Conservation (phyloP, 2,797 vertebrate genomes). For the Melanotaenia pygmaea region DNA sequence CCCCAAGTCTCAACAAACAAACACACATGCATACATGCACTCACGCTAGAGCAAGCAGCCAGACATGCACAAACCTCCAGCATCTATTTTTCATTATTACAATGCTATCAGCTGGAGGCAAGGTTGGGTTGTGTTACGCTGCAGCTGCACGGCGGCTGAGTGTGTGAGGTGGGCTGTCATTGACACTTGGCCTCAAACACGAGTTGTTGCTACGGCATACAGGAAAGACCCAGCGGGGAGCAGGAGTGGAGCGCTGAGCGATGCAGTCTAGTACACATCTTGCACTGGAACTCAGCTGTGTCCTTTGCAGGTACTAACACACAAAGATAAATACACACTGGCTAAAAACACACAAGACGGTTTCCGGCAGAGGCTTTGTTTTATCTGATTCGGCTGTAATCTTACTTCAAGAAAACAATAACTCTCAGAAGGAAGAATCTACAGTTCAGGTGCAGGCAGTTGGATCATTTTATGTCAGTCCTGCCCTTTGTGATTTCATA, state of each 20-base stretch:
- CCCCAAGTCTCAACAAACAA: conserved; percentile 40
- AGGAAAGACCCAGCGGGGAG: conserved; percentile 52
- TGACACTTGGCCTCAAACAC: conserved; percentile 67
- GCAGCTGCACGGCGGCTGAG: conserved; percentile 44
- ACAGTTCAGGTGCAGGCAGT: conserved; percentile 28
- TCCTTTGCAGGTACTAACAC: conserved; percentile 47
- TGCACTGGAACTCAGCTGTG: conserved; percentile 53
- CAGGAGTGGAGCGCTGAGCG: conserved; percentile 27
- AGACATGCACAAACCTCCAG: conserved; percentile 44
- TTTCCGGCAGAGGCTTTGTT: conserved; percentile 47
- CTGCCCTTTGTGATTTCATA: conserved; percentile 29
- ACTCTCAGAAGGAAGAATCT: conserved; percentile 36
- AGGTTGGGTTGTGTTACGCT: conserved; percentile 51
- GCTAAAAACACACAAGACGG: conserved; percentile 19
- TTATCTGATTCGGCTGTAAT: conserved; percentile 60
- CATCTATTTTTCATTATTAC: conserved; percentile 73
- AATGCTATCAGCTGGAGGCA: conserved; percentile 66
- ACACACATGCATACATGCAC: conserved; percentile 17
- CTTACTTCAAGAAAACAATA: conserved; percentile 45
- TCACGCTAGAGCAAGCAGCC: conserved; percentile 19
- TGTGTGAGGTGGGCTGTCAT: conserved; percentile 65
- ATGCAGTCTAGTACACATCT: conserved; percentile 34
- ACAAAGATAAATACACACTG: conserved; percentile 31
- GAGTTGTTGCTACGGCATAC: conserved; percentile 49
- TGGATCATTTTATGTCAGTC: conserved; percentile 20